Evolutionary conservation across 2,888 invertebrate genomes (phyloP), one percentile per base, ranked within the genome.

Genomic region (Tipula unca): DNA sequence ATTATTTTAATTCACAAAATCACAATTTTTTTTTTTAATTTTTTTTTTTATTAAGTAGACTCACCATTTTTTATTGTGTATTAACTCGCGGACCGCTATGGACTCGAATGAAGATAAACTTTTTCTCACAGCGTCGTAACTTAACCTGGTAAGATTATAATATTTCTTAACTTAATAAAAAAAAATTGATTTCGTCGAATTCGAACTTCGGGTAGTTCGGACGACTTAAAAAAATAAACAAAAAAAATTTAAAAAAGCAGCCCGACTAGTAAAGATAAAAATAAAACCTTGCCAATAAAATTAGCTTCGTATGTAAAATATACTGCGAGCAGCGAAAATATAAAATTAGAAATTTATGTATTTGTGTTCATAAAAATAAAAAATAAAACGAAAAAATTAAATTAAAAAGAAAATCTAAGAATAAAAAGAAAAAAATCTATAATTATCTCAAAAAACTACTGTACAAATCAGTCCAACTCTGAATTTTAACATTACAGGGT

Each of bases 41-140:
- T 85, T 25, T 36, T 84, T 39, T 39, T 39, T 39, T 25, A 25
- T 25, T 20, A 29, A 85, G 32, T 10, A 54, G 32, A 85, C 93
- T 93, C 93, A 94, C 93, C 93, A 94, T 93, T 93, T 93, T 93
- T 93, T 93, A 92, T 92, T 93, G 92, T 93, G 93, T 92, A 89
- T 92, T 91, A 92, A 92, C 92, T 90, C 90, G 90, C 90, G 90
- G 89, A 90, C 90, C 90, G 90, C 90, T 90, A 90, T 89, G 90
- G 90, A 90, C 90, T 90, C 90, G 90, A 90, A 90, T 91, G 90
- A 90, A 29, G 85, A 85, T 32, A 29, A 85, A 85, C 48, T 85
- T 54, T 48, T 85, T 48, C 20, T 25, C 14, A 85, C 39, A 85
- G 39, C 85, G 85, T 39, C 85, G 25, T 39, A 39, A 85, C 36